Base-by-base conservation (phyloP, 1,140 invertebrate species). In the Maconellicoccus hirsutus region DNA sequence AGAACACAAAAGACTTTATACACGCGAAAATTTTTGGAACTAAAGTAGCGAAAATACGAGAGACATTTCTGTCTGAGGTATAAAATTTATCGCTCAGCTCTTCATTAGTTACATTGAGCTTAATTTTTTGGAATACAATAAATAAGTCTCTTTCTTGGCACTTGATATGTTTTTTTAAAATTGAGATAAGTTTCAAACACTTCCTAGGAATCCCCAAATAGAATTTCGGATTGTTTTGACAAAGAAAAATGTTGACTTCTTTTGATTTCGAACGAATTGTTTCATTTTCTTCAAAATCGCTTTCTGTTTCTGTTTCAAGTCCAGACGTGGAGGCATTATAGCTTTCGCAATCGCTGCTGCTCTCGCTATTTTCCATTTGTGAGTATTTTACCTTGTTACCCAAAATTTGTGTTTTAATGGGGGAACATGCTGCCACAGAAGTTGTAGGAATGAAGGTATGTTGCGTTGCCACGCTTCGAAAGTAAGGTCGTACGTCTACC, bases 141-240 rank as follows among this genome's bases (percentile, higher is more conserved):
- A 70, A 39, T 38, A 42, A 38, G 25, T 70, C 27, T 39, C 27
- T 39, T 39, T 33, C 27, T 38, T 26, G 39, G 21, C 25, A 21
- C 29, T 70, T 70, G 19, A 29, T n/a, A 38, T 39, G 33, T 33
- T 8, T 39, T 27, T 7, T 21, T 21, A 70, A 0, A 38, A 52
- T 39, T 21, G n/a, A 21, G 19, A 70, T 39, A 21, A 70, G n/a
- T 19, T 38, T 21, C 19, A 52, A 42, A 19, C 70, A 70, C 23
- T 70, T 19, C 21, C 25, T 33, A 19, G 38, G 29, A 39, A 70
- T 19, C n/a, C 70, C 70, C 29, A 42, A 21, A 70, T 70, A 70
- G 8, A 19, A n/a, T 69, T 69, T 69, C 19, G 66, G 25, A n/a
- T 69, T 22, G 19, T 22, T 69, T 26, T 69, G 21, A 69, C 25